Evolutionary conservation across 2,113 vertebrate genomes (phyloP).

Genomic region (Misgurnus mizolepis): DNA sequence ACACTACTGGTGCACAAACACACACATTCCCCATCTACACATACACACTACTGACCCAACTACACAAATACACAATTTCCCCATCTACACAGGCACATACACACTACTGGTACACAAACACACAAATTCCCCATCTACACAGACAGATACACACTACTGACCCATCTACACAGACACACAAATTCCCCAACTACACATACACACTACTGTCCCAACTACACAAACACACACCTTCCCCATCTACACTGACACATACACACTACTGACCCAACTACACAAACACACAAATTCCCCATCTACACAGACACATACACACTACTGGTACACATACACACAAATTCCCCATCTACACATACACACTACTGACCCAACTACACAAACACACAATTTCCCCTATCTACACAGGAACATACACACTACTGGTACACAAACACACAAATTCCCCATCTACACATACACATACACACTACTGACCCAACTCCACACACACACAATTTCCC

Average conservation of each 20-base stretch:
- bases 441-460: not conserved
- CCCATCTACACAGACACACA: too few species aligned
- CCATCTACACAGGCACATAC: too few species aligned
- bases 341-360: not conserved
- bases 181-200: too few species aligned
- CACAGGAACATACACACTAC: too few species aligned
- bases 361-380: not conserved
- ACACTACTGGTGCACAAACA: constrained; percentile 17
- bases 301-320: not conserved
- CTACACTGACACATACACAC: not conserved
- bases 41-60: not conserved
- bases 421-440: not conserved
- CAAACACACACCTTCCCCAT: not conserved
- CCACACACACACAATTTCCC: too few species aligned
- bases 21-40: too few species aligned
- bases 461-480: too few species aligned
- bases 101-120: not conserved
- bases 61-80: too few species aligned
- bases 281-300: not conserved
- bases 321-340: too few species aligned
- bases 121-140: not conserved
- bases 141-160: not conserved
- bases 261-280: too few species aligned
- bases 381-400: too few species aligned
- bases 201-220: too few species aligned